A percentile compares a stretch with the other conserved stretches of the same genome.
Conservation (phyloP, 2,888 invertebrate species). For the Ceriagrion tenellum region DNA sequence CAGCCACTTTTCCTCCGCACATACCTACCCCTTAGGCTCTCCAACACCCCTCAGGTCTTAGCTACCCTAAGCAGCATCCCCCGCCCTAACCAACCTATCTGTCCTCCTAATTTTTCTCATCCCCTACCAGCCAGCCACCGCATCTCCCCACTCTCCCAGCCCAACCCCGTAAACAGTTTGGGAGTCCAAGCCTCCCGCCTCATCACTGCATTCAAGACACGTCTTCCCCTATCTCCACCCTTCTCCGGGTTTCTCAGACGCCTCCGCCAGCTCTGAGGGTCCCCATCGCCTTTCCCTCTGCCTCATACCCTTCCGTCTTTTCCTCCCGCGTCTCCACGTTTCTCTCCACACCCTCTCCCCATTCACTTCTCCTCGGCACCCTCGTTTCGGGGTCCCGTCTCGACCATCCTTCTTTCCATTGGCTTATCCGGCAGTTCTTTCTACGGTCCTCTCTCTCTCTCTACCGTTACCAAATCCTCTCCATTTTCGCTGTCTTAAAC, state of each 20-base stretch:
- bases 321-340: not conserved
- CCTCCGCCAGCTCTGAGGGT: not conserved
- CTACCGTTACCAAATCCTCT: conserved; percentile 24
- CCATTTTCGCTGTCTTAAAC: conserved; percentile 64
- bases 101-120: not conserved
- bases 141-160: not conserved
- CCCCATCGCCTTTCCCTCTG: not conserved
- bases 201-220: conserved; percentile 54
- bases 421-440: conserved; percentile 42
- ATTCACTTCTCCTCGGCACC: not conserved
- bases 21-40: not conserved
- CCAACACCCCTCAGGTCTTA: not conserved
- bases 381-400: not conserved
- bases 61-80: not conserved
- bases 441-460: not conserved
- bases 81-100: not conserved
- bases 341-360: not conserved
- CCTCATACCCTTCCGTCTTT: not conserved
- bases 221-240: not conserved
- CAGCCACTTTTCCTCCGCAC: conserved; percentile 13
- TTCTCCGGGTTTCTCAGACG: not conserved
- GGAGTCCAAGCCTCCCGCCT: not conserved
- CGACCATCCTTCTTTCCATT: not conserved
- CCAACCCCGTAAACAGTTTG: conserved; percentile 4
- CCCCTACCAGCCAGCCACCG: not conserved